These are phyloP conservation scores for Psittacula echo DNA, from an alignment of 2,797 vertebrate species.

Conservation along the genomic window DNA sequence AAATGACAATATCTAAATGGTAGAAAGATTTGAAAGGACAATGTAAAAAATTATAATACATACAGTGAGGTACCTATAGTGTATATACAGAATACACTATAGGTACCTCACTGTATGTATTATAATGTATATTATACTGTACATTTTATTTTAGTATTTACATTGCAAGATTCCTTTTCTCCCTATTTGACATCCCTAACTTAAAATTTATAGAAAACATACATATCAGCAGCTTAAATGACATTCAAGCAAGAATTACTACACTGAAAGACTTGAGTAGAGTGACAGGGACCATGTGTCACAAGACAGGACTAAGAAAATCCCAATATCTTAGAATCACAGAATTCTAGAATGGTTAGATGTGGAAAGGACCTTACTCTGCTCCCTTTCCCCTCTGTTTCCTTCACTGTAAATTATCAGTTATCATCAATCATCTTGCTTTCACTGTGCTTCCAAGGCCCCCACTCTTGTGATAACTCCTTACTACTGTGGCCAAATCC, in stretches of 20 bases:
- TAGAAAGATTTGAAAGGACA: not conserved
- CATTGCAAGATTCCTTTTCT: not conserved
- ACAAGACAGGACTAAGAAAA: not conserved
- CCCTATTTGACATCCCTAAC: not conserved
- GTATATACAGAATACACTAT: not conserved
- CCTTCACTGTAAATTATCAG: not conserved
- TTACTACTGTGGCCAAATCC: not conserved
- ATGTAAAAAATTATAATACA: not conserved
- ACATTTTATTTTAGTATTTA: not conserved
- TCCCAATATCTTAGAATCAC: not conserved
- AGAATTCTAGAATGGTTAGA: not conserved
- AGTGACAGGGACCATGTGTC: accelerated
- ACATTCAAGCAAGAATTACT: not conserved
- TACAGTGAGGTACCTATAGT: too few relatives aligned
- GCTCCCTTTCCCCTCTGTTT: not conserved
- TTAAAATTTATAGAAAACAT: not conserved
- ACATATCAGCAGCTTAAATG: not conserved
- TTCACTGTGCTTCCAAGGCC: not conserved
- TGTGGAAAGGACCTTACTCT: not conserved
- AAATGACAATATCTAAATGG: not conserved
- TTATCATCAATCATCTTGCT: not conserved
- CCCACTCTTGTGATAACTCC: not conserved
- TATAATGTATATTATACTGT: not conserved
- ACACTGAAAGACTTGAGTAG: not conserved
- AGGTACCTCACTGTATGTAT: not conserved